Percentiles rank a stretch among this genome's conserved stretches.
These are phyloP conservation scores for Monodelphis domestica DNA, from an alignment of 2,797 vertebrate genomes.

Conservation along the genomic window DNA sequence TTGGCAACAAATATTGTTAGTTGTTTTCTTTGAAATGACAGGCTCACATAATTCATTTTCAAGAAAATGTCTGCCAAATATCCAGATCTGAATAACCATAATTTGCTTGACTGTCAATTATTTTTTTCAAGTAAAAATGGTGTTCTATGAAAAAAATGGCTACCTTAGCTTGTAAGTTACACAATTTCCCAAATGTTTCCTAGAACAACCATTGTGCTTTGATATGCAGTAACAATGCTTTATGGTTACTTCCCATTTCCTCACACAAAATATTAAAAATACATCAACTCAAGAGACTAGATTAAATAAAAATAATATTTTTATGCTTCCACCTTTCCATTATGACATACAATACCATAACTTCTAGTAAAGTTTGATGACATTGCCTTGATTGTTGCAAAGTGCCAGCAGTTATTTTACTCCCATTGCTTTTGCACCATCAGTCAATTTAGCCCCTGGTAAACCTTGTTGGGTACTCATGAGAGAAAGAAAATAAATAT, in stretches of 20 bases:
- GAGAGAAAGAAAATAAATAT: neutral
- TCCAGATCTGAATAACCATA: neutral
- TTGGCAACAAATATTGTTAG: neutral
- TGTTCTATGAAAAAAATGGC: neutral
- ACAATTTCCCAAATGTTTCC: neutral
- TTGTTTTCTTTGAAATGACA: neutral
- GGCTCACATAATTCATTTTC: neutral
- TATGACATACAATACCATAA: neutral
- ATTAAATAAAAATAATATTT: neutral
- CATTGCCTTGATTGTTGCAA: neutral
- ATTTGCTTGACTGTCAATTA: neutral
- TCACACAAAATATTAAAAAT: neutral
- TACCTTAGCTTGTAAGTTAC: neutral
- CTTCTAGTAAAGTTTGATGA: neutral
- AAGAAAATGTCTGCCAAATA: neutral
- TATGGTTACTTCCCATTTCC: neutral
- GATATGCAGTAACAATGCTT: neutral
- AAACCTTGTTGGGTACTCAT: neutral
- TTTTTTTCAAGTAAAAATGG: neutral
- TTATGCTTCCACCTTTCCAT: neutral
- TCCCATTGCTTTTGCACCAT: neutral
- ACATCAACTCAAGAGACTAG: neutral
- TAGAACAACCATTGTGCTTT: neutral
- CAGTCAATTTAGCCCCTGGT: neutral
- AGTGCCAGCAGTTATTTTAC: neutral